A percentile compares a stretch with the other conserved stretches of the same genome.
These are phyloP conservation scores for Drosophila leonis DNA, from an alignment of 2,888 invertebrate genomes.

Conservation along the genomic window DNA sequence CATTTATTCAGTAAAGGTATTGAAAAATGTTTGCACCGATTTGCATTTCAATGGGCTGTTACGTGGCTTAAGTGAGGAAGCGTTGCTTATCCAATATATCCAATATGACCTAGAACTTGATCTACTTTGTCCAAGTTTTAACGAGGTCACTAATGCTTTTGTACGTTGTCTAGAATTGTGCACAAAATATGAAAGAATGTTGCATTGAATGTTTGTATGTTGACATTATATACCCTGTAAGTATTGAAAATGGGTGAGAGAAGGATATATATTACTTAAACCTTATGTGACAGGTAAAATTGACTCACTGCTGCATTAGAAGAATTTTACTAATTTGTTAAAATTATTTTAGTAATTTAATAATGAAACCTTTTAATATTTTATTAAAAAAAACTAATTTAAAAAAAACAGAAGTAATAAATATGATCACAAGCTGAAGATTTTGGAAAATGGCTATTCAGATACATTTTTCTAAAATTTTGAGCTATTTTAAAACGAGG, in stretches of 20 bases:
- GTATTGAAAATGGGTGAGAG: too few relatives aligned
- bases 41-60: constrained; percentile 55
- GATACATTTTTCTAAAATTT: background rate
- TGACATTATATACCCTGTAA: constrained; percentile 4
- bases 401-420: background rate
- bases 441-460: background rate
- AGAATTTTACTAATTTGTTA: background rate
- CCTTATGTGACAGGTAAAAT: background rate
- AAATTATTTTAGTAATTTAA: background rate
- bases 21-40: constrained; percentile 6
- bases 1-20: constrained; percentile 4
- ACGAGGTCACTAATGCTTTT: constrained; percentile 25
- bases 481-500: constrained; percentile 3
- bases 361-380: background rate
- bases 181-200: background rate
- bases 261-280: background rate
- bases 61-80: constrained; percentile 58
- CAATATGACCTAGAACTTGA: constrained; percentile 72
- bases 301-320: background rate
- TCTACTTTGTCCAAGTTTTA: constrained; percentile 41
- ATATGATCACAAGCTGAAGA: background rate
- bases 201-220: background rate
- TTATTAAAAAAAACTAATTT: too few relatives aligned
- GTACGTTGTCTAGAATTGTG: background rate
- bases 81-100: constrained; percentile 49